Evolutionary conservation across 30 jellyfish, hydroid and myxozoan genomes (phyloP).

Genomic region (Hydra vulgaris): DNA sequence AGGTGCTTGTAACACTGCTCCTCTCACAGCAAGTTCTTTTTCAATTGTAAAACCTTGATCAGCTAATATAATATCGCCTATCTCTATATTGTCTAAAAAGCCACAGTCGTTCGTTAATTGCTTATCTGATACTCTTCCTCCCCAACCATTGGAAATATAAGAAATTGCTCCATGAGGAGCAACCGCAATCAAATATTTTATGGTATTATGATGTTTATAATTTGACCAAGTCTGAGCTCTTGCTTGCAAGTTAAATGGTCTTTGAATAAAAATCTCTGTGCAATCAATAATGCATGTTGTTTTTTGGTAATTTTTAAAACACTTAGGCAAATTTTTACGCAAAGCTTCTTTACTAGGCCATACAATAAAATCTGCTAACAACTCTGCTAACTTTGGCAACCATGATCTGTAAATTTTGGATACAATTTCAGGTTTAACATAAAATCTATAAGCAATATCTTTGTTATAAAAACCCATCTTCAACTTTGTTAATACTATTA

Average conservation of each 20-base stretch:
- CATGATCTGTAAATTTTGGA: too few relatives aligned
- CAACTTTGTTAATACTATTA: too few relatives aligned
- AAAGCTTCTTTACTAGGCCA: conserved; percentile 47
- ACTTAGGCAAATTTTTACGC: conserved; percentile 26
- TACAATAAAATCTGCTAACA: neutral
- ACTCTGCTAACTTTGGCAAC: too few relatives aligned
- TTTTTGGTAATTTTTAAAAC: conserved; percentile 13
- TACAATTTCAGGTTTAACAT: too few relatives aligned
- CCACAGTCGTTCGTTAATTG: conserved; percentile 36
- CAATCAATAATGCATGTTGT: conserved; percentile 51
- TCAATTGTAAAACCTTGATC: conserved; percentile 54
- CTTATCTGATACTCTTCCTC: conserved; percentile 53
- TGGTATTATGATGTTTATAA: conserved; percentile 33
- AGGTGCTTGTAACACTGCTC: conserved; percentile 14
- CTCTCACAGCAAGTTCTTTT: conserved; percentile 30
- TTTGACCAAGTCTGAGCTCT: conserved; percentile 29
- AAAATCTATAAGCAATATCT: too few relatives aligned
- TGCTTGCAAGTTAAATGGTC: conserved; percentile 24
- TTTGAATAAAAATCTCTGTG: conserved; percentile 42
- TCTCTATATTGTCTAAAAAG: conserved; percentile 19
- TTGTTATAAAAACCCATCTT: too few relatives aligned
- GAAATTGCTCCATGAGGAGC: conserved; percentile 51
- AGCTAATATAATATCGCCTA: conserved; percentile 42
- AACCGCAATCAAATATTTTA: conserved; percentile 34
- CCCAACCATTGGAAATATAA: conserved; percentile 46